These are phyloP conservation scores for Actinia tenebrosa DNA, from an alignment of 64 coral and sea anemone species.

Conservation along the genomic window DNA sequence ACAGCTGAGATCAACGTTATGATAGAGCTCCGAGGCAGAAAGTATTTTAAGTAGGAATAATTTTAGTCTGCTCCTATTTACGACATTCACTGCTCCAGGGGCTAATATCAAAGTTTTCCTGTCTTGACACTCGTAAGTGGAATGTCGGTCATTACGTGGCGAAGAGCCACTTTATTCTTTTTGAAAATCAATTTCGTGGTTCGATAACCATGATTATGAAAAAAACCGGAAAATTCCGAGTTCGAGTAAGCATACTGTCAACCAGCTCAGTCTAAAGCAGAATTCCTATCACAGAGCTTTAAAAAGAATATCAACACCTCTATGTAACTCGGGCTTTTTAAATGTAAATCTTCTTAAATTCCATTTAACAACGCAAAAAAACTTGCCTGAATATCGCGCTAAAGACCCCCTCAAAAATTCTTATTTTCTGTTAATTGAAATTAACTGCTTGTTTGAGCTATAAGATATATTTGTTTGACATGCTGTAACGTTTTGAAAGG, in stretches of 20 bases:
- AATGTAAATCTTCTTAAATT: too few relatives aligned
- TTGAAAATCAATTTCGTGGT: not conserved
- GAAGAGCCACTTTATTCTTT: not conserved
- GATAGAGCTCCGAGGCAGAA: not conserved
- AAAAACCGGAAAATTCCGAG: not conserved
- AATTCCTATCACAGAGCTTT: not conserved
- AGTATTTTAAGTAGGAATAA: not conserved
- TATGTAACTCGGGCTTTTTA: not conserved
- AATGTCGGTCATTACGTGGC: not conserved
- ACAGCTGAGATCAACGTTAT: not conserved
- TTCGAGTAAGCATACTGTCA: not conserved
- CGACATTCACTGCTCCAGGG: not conserved
- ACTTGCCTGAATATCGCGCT: too few relatives aligned
- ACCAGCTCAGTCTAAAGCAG: not conserved
- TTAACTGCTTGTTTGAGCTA: too few relatives aligned
- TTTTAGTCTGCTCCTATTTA: not conserved
- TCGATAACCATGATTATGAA: not conserved
- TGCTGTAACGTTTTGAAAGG: too few relatives aligned
- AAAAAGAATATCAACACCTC: not conserved
- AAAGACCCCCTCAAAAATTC: too few relatives aligned
- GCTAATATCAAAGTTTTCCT: conserved; percentile 3
- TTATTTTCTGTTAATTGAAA: too few relatives aligned
- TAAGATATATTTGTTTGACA: too few relatives aligned
- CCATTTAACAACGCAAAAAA: too few relatives aligned
- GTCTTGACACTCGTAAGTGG: not conserved